Evolutionary conservation across 2,888 invertebrate genomes (phyloP).

Genomic region (Apantesis nais): DNA sequence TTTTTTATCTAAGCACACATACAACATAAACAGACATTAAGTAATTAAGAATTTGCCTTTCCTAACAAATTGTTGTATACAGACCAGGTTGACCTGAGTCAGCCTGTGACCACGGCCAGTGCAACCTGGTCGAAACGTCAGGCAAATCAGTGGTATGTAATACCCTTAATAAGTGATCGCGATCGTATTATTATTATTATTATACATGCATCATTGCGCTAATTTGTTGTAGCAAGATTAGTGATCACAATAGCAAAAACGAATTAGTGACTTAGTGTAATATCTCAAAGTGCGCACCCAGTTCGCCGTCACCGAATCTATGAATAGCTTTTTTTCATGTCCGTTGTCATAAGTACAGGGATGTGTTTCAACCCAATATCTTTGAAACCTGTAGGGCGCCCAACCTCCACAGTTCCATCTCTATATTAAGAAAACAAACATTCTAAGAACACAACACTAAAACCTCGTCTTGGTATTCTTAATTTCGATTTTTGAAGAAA

Average conservation of each 20-base stretch:
- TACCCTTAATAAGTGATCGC: too few relatives aligned
- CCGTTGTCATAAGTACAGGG: conserved; percentile 2
- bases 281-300: conserved; percentile 7
- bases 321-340: background rate
- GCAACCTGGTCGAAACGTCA: too few relatives aligned
- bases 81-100: too few relatives aligned
- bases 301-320: background rate
- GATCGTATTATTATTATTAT: background rate
- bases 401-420: conserved; percentile 37
- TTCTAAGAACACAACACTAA: conserved; percentile 33
- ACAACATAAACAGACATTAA: background rate
- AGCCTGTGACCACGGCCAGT: too few relatives aligned
- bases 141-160: too few relatives aligned
- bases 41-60: too few relatives aligned
- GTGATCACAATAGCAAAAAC: conserved; percentile 5
- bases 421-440: conserved; percentile 38
- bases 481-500: background rate
- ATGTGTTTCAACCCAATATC: conserved; percentile 4
- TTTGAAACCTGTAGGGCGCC: conserved; percentile 24
- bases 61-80: too few relatives aligned
- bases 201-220: background rate
- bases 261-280: background rate
- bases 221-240: background rate
- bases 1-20: background rate
- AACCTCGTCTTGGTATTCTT: background rate